These are phyloP conservation scores for Diachrysia chrysitis DNA, from an alignment of 2,888 invertebrate genomes.

Conservation along the genomic window DNA sequence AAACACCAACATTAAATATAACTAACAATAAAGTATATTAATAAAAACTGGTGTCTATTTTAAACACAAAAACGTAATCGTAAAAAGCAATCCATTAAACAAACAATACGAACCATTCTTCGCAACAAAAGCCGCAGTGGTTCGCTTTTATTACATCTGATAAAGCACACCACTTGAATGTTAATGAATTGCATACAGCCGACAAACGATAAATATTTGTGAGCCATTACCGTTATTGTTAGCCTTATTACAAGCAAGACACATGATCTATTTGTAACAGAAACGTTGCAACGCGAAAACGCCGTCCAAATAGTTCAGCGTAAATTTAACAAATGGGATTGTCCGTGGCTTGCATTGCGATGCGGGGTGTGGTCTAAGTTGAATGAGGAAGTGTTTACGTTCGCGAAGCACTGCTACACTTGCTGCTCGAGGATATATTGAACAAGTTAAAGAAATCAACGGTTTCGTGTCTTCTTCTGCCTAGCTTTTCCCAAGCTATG, in stretches of 20 bases:
- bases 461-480: too few species aligned
- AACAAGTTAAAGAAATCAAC: background rate
- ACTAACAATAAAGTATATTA: background rate
- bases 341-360: slow-evolving; percentile 77
- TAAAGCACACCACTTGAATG: slow-evolving; percentile 52
- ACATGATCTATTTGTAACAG: slow-evolving; percentile 59
- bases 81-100: slow-evolving; percentile 8
- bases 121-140: slow-evolving; percentile 7
- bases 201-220: slow-evolving; percentile 56
- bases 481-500: too few species aligned
- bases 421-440: background rate
- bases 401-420: background rate
- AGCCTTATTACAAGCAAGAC: slow-evolving; percentile 56
- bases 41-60: background rate
- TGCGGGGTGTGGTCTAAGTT: slow-evolving; percentile 65
- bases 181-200: slow-evolving; percentile 43
- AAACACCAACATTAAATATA: too few species aligned
- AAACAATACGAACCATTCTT: slow-evolving; percentile 21
- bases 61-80: slow-evolving; percentile 11
- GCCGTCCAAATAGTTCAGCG: slow-evolving; percentile 81
- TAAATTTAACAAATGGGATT: slow-evolving; percentile 86
- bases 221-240: slow-evolving; percentile 60
- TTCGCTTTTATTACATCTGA: slow-evolving; percentile 29
- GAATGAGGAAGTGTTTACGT: slow-evolving; percentile 5
- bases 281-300: slow-evolving; percentile 59